Conservation (phyloP, 2,797 vertebrate genomes). For the Siniperca scherzeri region DNA sequence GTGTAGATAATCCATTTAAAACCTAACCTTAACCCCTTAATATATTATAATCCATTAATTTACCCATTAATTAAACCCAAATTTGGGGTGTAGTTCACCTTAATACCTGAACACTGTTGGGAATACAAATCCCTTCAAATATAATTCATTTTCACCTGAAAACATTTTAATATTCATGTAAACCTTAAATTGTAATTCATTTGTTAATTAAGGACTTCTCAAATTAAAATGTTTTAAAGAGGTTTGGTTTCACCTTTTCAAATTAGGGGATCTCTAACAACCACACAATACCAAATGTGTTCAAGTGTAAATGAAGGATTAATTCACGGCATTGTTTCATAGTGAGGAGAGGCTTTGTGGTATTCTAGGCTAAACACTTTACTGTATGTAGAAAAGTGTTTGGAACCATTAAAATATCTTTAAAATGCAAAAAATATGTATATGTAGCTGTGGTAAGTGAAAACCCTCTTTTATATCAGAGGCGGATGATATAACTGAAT, state of each 20-base stretch:
- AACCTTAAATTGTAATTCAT: neutral
- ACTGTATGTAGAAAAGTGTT: neutral
- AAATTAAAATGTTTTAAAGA: neutral
- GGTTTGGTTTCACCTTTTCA: conserved; percentile 1
- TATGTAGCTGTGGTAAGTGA: neutral
- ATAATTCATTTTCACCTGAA: neutral
- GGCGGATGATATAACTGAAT: neutral
- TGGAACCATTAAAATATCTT: neutral
- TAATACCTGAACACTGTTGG: neutral
- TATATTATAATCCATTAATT: neutral
- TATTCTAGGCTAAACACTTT: neutral
- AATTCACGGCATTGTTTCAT: neutral
- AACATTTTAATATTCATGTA: neutral
- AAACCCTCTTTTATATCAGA: neutral
- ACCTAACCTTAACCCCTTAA: neutral
- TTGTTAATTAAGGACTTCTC: neutral
- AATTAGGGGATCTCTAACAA: neutral
- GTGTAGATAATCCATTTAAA: neutral
- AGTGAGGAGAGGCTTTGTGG: neutral
- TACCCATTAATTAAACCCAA: neutral
- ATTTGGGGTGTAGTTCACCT: neutral
- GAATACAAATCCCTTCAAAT: neutral
- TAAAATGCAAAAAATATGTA: neutral
- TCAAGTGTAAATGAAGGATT: conserved; percentile 4
- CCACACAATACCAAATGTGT: neutral